Conservation (phyloP, 2,888 invertebrate species). For the Gymnoscelis rufifasciata region DNA sequence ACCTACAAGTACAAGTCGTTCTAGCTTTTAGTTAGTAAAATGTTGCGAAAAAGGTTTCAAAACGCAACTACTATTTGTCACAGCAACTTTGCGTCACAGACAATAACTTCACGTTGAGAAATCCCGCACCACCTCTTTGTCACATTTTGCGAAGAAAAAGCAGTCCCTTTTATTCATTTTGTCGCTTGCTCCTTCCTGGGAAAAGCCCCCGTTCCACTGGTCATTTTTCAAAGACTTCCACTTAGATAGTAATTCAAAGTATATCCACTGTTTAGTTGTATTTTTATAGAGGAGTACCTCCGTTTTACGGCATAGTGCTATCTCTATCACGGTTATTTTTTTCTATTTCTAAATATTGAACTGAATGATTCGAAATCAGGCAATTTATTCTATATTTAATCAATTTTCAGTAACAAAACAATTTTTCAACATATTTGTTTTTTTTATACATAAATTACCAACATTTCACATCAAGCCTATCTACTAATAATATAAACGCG, state of each 20-base stretch:
- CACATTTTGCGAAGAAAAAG: conserved; percentile 67
- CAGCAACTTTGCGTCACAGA: conserved; percentile 63
- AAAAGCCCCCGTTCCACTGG: conserved; percentile 19
- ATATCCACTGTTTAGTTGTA: not conserved
- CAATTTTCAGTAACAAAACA: no score
- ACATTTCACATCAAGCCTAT: no score
- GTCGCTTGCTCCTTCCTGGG: conserved; percentile 36
- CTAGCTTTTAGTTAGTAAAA: conserved; percentile 49
- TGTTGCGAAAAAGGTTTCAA: conserved; percentile 50
- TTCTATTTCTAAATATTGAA: no score
- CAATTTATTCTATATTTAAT: no score
- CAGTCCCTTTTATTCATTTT: conserved; percentile 59
- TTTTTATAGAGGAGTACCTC: no score
- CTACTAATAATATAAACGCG: no score
- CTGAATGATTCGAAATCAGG: no score
- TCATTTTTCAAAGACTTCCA: conserved; percentile 6
- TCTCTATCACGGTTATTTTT: no score
- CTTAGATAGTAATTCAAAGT: not conserved
- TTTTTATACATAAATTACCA: no score
- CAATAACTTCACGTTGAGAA: conserved; percentile 69
- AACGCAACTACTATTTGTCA: conserved; percentile 66
- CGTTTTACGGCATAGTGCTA: no score
- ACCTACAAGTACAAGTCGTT: no score
- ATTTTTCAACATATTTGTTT: no score
- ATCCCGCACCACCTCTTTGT: conserved; percentile 68